Evolutionary conservation across 1,140 invertebrate species (phyloP), one percentile per base, ranked within the genome.

Genomic region (Centruroides vittatus): DNA sequence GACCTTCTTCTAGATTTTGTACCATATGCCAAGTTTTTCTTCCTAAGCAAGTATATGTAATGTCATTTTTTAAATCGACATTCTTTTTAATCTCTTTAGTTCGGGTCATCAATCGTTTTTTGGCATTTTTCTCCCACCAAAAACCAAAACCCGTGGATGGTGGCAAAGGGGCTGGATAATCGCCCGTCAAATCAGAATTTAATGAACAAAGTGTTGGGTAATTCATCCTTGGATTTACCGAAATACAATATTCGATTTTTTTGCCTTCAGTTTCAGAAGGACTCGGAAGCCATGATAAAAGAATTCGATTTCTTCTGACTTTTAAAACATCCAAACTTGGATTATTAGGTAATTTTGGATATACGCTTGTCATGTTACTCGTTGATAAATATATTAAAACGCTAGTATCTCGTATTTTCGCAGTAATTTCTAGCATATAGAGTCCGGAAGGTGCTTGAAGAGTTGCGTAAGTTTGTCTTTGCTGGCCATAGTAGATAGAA

Each of bases 201-300:
- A 53, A 36, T 23, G 67, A 67, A 59, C 73, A 74, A 53, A 70
- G 58, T 3, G 66, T 71, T 13, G 66, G 61, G 58, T 69, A 73
- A 55, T 70, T 68, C 34, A 61, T 59, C 11, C 67, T 65, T 35
- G 61, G 48, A 59, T 68, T 72, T 8, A 70, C 61, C 34, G 69
- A 55, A 6, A 74, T 62, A 56, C 72, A 73, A 57, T 74, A 74
- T 59, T 72, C 66, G 3, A 73, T 35, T 1, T 60, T 51, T 2
- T 60, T 56, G 4, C 55, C 12, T 41, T 41, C 41, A 41, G 41
- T 8, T 41, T 41, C 41, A 0, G 66, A 66, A 2, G 63, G 63
- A 12, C 59, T 65, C 10, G 66, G 56, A 35, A 67, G 65, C 72
- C 72, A 72, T 12, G 65, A 57, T 10, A 72, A 49, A 8, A 63